Percentiles rank a stretch among this genome's conserved stretches.
phyloP scores from a whole-genome alignment of 1,140 invertebrate genomes.

The Cydia pomonella region DNA sequence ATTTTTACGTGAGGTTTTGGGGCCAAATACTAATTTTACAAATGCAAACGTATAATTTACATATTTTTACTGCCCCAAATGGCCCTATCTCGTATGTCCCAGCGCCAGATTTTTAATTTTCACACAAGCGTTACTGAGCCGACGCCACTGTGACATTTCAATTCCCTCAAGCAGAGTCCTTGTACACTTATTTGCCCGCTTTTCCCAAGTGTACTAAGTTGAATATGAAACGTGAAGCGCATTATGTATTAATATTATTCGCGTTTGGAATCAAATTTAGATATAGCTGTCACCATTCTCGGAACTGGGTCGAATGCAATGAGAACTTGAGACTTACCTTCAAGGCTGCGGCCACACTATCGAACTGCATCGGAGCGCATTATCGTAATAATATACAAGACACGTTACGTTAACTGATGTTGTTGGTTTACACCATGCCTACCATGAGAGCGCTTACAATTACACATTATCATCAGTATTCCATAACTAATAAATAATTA shows the following conservation, averaged over 20 bases:
- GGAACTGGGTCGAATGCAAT: constrained; percentile 47
- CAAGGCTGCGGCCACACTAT: constrained; percentile 25
- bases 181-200: background rate
- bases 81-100: background rate
- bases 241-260: constrained; percentile 13
- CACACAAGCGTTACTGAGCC: background rate
- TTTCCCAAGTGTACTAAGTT: constrained; percentile 4
- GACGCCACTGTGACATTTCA: constrained; percentile 6
- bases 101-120: constrained; percentile 15
- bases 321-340: constrained; percentile 37
- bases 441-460: no score
- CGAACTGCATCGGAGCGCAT: constrained; percentile 14
- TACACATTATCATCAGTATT: no score
- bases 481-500: no score
- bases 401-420: no score
- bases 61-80: background rate
- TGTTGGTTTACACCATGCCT: no score
- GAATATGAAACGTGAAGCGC: constrained; percentile 13
- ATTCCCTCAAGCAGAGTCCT: constrained; percentile 28
- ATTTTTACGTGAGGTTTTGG: background rate
- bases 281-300: constrained; percentile 29
- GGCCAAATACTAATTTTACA: background rate
- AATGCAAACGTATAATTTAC: background rate
- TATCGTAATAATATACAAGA: constrained; percentile 32
- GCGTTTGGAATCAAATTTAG: constrained; percentile 8